Conservation (phyloP, 2,113 vertebrate species). For the Procapra przewalskii region DNA sequence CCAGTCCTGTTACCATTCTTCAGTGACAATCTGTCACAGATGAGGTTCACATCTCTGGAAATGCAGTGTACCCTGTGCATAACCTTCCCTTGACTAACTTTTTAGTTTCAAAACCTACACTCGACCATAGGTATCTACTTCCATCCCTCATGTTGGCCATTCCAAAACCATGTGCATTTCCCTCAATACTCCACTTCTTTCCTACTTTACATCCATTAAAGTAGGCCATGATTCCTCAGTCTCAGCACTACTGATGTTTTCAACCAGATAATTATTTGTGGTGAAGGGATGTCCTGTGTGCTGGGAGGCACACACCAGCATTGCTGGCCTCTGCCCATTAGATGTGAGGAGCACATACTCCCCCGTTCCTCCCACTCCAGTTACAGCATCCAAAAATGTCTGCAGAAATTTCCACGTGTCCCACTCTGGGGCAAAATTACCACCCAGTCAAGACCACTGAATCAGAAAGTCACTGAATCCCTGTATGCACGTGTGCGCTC, state of each 20-base stretch:
- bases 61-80: not conserved
- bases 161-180: not conserved
- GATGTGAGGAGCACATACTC: not conserved
- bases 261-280: not conserved
- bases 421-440: not conserved
- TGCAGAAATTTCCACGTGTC: not conserved
- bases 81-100: not conserved
- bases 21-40: not conserved
- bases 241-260: not conserved
- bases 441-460: not conserved
- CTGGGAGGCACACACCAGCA: not conserved
- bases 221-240: not conserved
- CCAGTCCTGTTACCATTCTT: not conserved
- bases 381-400: not conserved
- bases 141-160: not conserved
- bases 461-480: not conserved
- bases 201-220: not conserved
- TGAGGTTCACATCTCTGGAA: not conserved
- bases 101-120: not conserved
- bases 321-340: not conserved
- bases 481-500: not conserved
- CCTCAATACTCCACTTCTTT: not conserved
- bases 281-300: not conserved
- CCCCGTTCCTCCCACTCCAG: accelerated
- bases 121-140: not conserved